Base-by-base conservation (phyloP, 1,140 invertebrate genomes). In the Choristoneura fumiferana region DNA sequence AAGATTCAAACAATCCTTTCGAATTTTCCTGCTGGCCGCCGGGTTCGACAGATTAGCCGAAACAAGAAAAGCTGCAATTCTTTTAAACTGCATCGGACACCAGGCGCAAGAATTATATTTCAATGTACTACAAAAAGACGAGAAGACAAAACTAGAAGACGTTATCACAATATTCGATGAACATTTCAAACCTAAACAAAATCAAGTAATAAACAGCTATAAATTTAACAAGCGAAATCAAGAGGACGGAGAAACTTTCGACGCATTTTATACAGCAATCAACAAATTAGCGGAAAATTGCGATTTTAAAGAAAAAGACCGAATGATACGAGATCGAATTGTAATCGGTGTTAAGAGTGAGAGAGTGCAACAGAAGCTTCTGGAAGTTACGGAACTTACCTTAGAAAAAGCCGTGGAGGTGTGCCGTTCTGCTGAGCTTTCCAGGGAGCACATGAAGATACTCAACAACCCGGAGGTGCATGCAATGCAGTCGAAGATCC, bases 271-370 rank as follows among this genome's bases (percentile, higher is more conserved):
- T n/a, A 54, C 54, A 9, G 58, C 59, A 17, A 22, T 69, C n/a
- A 61, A 53, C 58, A 70, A 71, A 60, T 13, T 75, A 12, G 62
- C 43, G 5, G 22, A 60, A 54, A 63, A 53, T 38, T 76, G 71
- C 37, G 65, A 69, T 18, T 75, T 67, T 62, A 56, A 60, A 29
- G 29, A 29, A 38, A 13, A 62, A 43, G 63, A 74, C 33, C 56
- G 60, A 40, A 65, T 78, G 59, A n/a, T 80, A 22, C 61, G 75
- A 56, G 73, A 76, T 40, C 62, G 67, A 49, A 73, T 81, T 34
- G 65, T 78, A 1, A 52, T 69, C 5, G 78, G 71, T 34, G 66
- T 78, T 9, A 14, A 13, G 12, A 68, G 78, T 57, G 34, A 69
- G 35, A 9, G 38, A 13, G 18, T 74, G 4, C 72, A 77, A 57